Conservation (phyloP, 2,797 vertebrate species). For the Eulemur albifrons region DNA sequence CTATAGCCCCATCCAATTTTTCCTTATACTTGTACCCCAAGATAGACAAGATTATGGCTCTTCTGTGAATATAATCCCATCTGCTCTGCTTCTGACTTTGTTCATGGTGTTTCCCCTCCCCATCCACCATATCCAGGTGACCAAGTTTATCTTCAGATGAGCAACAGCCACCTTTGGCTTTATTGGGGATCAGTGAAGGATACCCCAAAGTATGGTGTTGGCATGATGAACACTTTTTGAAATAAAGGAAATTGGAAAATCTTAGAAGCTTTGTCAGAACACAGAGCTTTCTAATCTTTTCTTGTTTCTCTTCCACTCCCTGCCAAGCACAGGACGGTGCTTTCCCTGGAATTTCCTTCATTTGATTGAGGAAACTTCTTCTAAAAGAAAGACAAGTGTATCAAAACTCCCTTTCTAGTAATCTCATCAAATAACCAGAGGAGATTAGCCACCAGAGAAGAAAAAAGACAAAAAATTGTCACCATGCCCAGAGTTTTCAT, state of each 20-base stretch:
- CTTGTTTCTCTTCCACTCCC: background rate
- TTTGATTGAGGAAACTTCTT: background rate
- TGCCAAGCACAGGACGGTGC: background rate
- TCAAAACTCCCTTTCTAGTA: background rate
- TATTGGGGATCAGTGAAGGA: background rate
- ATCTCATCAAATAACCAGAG: background rate
- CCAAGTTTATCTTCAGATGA: background rate
- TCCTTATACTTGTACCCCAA: background rate
- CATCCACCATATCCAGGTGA: accelerated
- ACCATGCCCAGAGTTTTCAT: background rate
- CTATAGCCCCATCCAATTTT: background rate
- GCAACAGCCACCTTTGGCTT: background rate
- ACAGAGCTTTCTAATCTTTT: background rate
- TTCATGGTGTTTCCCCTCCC: background rate
- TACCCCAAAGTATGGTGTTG: background rate
- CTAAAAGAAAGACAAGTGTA: background rate
- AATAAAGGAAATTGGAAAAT: background rate
- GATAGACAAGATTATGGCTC: background rate
- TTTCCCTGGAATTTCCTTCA: background rate
- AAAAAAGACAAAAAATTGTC: background rate
- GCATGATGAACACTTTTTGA: background rate
- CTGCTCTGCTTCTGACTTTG: background rate
- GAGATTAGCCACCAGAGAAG: background rate
- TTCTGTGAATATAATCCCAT: background rate
- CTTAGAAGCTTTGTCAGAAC: background rate